Percentiles rank a stretch among this genome's conserved stretches.
These are phyloP conservation scores for Ochropleura plecta DNA, from an alignment of 2,888 invertebrate genomes.

Conservation along the genomic window DNA sequence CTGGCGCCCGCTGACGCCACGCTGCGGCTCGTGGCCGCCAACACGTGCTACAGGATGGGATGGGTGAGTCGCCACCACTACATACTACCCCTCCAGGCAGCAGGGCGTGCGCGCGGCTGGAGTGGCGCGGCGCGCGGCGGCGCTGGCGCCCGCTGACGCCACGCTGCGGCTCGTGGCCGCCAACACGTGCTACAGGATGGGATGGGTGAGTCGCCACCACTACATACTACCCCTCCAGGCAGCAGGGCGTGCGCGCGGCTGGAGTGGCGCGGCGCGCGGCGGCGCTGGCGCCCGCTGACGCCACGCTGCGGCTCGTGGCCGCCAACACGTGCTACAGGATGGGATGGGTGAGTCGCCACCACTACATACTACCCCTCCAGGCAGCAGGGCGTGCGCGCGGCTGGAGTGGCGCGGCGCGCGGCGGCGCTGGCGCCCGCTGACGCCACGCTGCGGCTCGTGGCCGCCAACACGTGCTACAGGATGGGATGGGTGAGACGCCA, in stretches of 20 bases:
- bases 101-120: conserved; percentile 76
- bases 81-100: too few relatives aligned
- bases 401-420: conserved; percentile 77
- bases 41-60: conserved; percentile 83
- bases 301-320: conserved; percentile 95
- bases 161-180: conserved; percentile 96
- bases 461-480: conserved; percentile 92
- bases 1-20: conserved; percentile 93
- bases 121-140: conserved; percentile 77
- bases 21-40: conserved; percentile 95
- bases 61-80: conserved; percentile 14
- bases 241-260: conserved; percentile 76
- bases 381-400: conserved; percentile 77
- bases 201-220: conserved; percentile 17
- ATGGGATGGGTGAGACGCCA: conserved; percentile 35
- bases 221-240: too few relatives aligned
- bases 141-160: conserved; percentile 92
- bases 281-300: conserved; percentile 92
- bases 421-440: conserved; percentile 91
- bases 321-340: conserved; percentile 91
- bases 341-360: conserved; percentile 26
- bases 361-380: too few relatives aligned
- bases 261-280: conserved; percentile 78
- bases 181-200: conserved; percentile 85
- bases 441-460: conserved; percentile 95